These are phyloP conservation scores for Chlorops oryzae DNA, from an alignment of 1,140 invertebrate genomes.

Conservation along the genomic window DNA sequence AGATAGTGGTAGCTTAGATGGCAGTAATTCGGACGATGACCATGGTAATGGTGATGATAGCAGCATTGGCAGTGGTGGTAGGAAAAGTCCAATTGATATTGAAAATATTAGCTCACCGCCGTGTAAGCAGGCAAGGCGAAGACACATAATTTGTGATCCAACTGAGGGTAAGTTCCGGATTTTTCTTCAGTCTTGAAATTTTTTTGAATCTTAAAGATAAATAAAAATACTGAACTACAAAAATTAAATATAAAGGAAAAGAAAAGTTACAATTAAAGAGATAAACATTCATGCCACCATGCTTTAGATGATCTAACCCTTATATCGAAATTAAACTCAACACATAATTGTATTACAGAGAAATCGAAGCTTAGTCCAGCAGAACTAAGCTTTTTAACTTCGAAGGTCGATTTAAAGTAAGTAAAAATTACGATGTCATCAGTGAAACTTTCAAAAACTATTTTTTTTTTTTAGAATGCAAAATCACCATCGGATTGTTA, in stretches of 20 bases:
- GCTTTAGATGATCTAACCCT: no score
- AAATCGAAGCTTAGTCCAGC: slow-evolving; percentile 28
- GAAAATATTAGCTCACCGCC: slow-evolving; percentile 43
- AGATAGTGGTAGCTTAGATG: slow-evolving; percentile 69
- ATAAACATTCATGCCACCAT: no score
- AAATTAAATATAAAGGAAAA: no score
- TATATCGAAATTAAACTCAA: no score
- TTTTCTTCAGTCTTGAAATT: no score
- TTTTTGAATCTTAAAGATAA: no score
- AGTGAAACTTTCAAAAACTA: not conserved
- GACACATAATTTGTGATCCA: slow-evolving; percentile 37
- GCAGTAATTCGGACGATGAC: slow-evolving; percentile 70
- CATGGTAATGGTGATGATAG: slow-evolving; percentile 51
- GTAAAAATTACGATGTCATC: slow-evolving; percentile 11
- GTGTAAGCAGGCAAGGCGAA: slow-evolving; percentile 50
- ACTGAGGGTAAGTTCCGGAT: slow-evolving; percentile 18
- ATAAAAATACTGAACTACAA: no score
- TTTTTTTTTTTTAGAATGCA: slow-evolving; percentile 19
- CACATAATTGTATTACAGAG: slow-evolving; percentile 22
- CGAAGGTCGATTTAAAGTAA: slow-evolving; percentile 37
- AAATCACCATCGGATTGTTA: slow-evolving; percentile 43
- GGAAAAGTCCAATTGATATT: slow-evolving; percentile 37
- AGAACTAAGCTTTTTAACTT: slow-evolving; percentile 22
- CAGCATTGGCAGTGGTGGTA: slow-evolving; percentile 38
- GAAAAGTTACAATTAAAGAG: no score